Evolutionary conservation across 2,888 invertebrate species (phyloP).

Genomic region (Drosophila kambysellisi): DNA sequence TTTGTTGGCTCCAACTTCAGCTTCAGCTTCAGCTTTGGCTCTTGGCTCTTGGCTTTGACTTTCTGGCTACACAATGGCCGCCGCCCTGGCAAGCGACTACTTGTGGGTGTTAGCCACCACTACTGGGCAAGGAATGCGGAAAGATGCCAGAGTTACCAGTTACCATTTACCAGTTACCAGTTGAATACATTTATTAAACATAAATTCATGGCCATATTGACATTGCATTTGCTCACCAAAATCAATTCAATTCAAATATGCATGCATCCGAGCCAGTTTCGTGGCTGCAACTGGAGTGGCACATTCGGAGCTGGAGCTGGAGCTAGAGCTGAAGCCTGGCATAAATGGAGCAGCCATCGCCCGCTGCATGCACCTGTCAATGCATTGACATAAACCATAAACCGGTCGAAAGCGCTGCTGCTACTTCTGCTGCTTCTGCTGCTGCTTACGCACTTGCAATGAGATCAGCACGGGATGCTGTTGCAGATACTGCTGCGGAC

Average conservation of each 20-base stretch:
- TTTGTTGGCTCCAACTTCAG: slow-evolving; percentile 34
- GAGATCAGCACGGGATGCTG: slow-evolving; percentile 57
- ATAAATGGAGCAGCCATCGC: slow-evolving; percentile 71
- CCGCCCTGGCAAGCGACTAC: slow-evolving; percentile 30
- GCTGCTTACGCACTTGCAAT: slow-evolving; percentile 75
- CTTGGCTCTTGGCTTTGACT: slow-evolving; percentile 23
- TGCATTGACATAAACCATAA: slow-evolving; percentile 80
- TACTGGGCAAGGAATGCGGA: slow-evolving; percentile 70
- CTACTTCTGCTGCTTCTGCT: slow-evolving; percentile 27
- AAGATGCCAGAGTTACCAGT: slow-evolving; percentile 42
- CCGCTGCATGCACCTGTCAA: slow-evolving; percentile 74
- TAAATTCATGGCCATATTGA: slow-evolving; percentile 70
- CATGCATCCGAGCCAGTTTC: slow-evolving; percentile 52
- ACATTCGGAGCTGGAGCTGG: slow-evolving; percentile 9
- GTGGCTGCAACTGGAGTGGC: slow-evolving; percentile 13
- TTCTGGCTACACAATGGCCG: slow-evolving; percentile 43
- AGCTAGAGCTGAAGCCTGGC: slow-evolving; percentile 35
- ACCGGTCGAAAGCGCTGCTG: slow-evolving; percentile 59
- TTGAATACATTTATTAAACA: slow-evolving; percentile 72
- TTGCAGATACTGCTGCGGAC: slow-evolving; percentile 49
- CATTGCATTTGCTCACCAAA: slow-evolving; percentile 50
- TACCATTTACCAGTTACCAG: slow-evolving; percentile 21
- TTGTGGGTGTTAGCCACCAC: slow-evolving; percentile 62
- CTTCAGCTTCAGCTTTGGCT: slow-evolving; percentile 18
- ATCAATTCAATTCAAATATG: slow-evolving; percentile 70